A percentile compares a stretch with the other conserved stretches of the same genome.
These are phyloP conservation scores for Caerostris extrusa DNA, from an alignment of 1,140 invertebrate genomes.

Conservation along the genomic window DNA sequence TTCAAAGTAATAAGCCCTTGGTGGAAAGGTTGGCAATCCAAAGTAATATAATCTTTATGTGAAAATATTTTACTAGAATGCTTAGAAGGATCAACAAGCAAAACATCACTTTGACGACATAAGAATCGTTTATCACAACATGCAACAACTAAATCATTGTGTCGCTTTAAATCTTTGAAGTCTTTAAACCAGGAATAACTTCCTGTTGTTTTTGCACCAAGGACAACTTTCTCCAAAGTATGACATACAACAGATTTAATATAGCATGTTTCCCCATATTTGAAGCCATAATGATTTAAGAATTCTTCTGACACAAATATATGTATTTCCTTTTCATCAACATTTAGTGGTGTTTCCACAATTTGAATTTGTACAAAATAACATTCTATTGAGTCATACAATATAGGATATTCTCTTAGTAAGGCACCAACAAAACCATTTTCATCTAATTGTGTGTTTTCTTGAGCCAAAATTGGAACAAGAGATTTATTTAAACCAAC, in stretches of 20 bases:
- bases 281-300: conserved; percentile 62
- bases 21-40: conserved; percentile 63
- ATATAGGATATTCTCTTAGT: conserved; percentile 6
- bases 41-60: conserved; percentile 3
- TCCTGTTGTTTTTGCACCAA: conserved; percentile 57
- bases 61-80: background rate
- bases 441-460: background rate
- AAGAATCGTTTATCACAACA: conserved; percentile 32
- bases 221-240: conserved; percentile 49
- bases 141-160: conserved; percentile 22
- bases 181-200: conserved; percentile 47
- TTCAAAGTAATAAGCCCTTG: conserved; percentile 57
- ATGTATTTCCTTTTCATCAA: background rate
- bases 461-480: background rate
- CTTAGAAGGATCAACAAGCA: conserved; percentile 17
- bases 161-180: background rate
- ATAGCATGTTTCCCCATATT: conserved; percentile 3
- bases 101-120: conserved; percentile 58
- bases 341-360: background rate
- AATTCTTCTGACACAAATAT: conserved; percentile 66
- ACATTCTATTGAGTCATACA: conserved; percentile 27
- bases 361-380: conserved; percentile 42
- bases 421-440: conserved; percentile 16
- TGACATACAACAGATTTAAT: conserved; percentile 55
- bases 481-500: conserved; percentile 18